Evolutionary conservation across 1,140 invertebrate species (phyloP).

Genomic region (Idris sp.): DNA sequence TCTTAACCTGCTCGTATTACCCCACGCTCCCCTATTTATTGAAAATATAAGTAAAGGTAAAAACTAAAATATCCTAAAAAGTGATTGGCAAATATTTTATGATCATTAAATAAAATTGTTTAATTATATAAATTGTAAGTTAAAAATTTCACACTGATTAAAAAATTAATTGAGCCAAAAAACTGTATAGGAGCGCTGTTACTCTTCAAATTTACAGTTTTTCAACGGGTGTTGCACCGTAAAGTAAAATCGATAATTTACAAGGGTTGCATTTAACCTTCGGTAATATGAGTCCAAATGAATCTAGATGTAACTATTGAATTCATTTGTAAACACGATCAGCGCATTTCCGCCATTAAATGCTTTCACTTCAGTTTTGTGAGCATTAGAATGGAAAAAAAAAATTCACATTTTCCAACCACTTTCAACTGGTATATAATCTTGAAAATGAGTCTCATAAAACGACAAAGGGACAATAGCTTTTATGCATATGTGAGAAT

Average conservation of each 20-base stretch:
- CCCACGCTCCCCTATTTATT: too few species aligned
- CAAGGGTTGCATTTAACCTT: constrained; percentile 14
- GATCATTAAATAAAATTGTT: too few species aligned
- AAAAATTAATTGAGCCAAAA: too few species aligned
- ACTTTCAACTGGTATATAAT: constrained; percentile 2
- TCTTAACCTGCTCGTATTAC: too few species aligned
- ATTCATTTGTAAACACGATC: constrained; percentile 18
- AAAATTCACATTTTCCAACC: constrained; percentile 14
- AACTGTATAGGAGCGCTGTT: background rate
- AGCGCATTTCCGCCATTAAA: constrained; percentile 2
- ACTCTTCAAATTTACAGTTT: constrained; percentile 4
- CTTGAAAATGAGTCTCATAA: constrained; percentile 3
- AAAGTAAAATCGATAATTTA: constrained; percentile 25
- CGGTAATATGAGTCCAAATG: constrained; percentile 4
- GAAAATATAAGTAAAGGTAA: too few species aligned
- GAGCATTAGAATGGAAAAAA: background rate
- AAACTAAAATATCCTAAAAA: too few species aligned
- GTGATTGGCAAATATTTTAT: too few species aligned
- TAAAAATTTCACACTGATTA: too few species aligned
- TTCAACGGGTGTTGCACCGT: background rate
- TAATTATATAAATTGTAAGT: too few species aligned
- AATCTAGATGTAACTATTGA: constrained; percentile 9
- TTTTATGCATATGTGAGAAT: constrained; percentile 21
- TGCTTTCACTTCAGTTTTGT: constrained; percentile 2
- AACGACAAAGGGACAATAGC: constrained; percentile 26